Percentiles rank a stretch among this genome's conserved stretches.
phyloP scores from a whole-genome alignment of 1,140 invertebrate species.

The Lethocerus indicus region DNA sequence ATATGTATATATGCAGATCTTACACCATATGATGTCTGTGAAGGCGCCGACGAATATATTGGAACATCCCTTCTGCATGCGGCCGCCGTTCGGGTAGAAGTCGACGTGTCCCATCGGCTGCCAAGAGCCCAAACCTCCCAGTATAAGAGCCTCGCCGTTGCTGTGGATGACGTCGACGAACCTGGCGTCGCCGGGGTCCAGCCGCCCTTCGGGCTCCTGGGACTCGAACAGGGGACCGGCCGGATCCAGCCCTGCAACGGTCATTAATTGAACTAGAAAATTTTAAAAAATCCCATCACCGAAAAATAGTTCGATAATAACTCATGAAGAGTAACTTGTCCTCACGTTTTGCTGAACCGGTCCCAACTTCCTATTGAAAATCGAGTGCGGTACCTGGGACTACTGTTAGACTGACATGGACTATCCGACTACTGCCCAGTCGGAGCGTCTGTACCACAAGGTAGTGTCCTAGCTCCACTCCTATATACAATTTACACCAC shows the following conservation, averaged over 20 bases:
- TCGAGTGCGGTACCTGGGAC: no score
- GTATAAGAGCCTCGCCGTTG: constrained; percentile 64
- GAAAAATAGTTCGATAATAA: no score
- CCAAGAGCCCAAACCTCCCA: constrained; percentile 62
- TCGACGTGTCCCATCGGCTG: constrained; percentile 82
- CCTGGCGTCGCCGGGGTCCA: constrained; percentile 68
- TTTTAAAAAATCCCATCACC: no score
- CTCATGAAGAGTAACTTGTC: no score
- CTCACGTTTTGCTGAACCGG: no score
- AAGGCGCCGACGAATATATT: constrained; percentile 77
- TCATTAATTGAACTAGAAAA: no score
- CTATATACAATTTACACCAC: no score
- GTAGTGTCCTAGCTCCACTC: no score
- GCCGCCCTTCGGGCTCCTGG: constrained; percentile 58
- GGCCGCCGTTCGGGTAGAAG: constrained; percentile 80
- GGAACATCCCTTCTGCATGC: constrained; percentile 73
- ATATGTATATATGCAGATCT: constrained; percentile 26
- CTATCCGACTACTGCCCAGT: no score
- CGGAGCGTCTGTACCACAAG: no score
- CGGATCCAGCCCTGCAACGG: constrained; percentile 62
- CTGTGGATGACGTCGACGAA: constrained; percentile 93
- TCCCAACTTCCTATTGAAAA: no score
- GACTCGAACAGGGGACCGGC: constrained; percentile 79
- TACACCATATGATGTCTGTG: constrained; percentile 79
- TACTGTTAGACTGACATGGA: no score